These are phyloP conservation scores for Molanna angustata DNA, from an alignment of 2,888 invertebrate genomes.

Conservation along the genomic window DNA sequence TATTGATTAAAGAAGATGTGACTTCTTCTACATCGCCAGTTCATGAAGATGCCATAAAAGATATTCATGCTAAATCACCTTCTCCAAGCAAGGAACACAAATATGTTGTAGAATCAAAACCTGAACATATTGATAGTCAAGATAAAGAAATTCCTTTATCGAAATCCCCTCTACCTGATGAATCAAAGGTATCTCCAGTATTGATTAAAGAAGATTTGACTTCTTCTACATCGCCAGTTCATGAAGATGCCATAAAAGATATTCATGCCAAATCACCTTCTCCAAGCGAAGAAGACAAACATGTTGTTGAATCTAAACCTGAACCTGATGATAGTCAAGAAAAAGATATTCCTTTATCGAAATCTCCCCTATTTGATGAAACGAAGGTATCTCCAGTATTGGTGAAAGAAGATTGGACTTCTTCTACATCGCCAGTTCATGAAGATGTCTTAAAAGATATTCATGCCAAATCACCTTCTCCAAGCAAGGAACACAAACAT, in stretches of 20 bases:
- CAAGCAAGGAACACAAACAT: background rate
- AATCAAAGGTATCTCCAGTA: background rate
- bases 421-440: background rate
- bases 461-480: slow-evolving; percentile 1
- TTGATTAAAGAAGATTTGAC: background rate
- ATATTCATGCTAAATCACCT: too few relatives aligned
- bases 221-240: background rate
- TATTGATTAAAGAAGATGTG: too few relatives aligned
- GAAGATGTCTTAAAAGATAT: background rate
- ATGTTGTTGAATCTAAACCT: background rate
- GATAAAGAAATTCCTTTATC: background rate
- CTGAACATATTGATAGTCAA: background rate
- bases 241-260: background rate
- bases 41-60: too few relatives aligned
- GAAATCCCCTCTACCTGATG: background rate
- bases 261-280: background rate
- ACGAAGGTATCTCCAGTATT: background rate
- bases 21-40: too few relatives aligned
- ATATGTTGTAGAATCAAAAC: too few relatives aligned
- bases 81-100: too few relatives aligned
- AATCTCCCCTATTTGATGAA: background rate
- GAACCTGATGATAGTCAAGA: background rate
- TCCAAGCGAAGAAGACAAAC: background rate
- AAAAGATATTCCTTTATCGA: background rate
- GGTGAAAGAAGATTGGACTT: background rate